Evolutionary conservation across 2,888 invertebrate species (phyloP).

Genomic region (Drosophila anomelani): DNA sequence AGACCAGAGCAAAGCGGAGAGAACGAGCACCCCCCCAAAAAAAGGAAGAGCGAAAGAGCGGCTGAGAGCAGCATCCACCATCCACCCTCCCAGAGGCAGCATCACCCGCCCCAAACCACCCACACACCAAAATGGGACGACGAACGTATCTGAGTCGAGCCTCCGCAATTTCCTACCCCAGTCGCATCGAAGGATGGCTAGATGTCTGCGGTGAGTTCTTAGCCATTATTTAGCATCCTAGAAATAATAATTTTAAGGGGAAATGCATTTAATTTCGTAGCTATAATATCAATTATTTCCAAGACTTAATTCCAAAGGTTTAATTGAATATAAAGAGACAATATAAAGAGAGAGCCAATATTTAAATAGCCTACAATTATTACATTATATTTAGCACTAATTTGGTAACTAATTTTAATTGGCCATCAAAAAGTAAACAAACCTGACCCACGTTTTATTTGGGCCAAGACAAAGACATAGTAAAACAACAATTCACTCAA

Average conservation of each 20-base stretch:
- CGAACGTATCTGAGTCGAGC: conserved; percentile 82
- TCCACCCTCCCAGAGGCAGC: not conserved
- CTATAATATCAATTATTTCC: not conserved
- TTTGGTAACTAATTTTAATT: not conserved
- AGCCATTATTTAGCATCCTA: not conserved
- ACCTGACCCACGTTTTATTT: not conserved
- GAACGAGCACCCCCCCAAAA: conserved; percentile 9
- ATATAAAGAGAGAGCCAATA: not conserved
- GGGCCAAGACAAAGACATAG: not conserved
- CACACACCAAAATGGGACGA: conserved; percentile 76
- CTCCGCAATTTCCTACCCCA: conserved; percentile 84
- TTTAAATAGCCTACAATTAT: too few relatives aligned
- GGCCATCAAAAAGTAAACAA: too few relatives aligned
- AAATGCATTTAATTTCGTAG: not conserved
- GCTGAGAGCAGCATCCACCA: conserved; percentile 55
- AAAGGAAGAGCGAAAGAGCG: conserved; percentile 3
- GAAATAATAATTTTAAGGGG: not conserved
- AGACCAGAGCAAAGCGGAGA: not conserved
- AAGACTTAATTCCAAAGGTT: not conserved
- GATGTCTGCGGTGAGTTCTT: conserved; percentile 84
- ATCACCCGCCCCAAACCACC: conserved; percentile 31
- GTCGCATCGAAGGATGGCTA: conserved; percentile 85
- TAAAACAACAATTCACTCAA: not conserved
- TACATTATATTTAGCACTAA: too few relatives aligned
- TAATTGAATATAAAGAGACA: not conserved